Conservation (phyloP, 1,140 invertebrate genomes). For the Drosophila athabasca region DNA sequence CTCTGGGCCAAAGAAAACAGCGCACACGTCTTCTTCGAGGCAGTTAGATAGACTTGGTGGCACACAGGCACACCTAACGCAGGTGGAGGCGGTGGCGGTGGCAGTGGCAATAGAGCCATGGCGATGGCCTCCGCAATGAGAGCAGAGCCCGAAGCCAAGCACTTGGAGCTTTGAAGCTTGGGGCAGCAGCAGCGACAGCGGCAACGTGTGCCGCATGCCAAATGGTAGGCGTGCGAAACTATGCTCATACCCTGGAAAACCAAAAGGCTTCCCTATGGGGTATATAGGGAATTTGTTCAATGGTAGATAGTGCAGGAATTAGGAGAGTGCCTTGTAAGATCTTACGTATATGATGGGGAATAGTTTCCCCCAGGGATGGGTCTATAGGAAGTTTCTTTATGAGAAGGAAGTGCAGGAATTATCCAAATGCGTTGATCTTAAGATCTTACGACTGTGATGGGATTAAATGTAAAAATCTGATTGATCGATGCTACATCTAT, state of each 20-base stretch:
- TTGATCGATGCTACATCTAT: no score
- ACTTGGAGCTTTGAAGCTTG: no score
- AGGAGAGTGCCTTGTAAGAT: no score
- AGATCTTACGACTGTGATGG: no score
- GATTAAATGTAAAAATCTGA: no score
- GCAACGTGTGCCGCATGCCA: constrained; percentile 73
- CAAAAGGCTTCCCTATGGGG: not conserved
- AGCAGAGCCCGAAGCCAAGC: constrained; percentile 48
- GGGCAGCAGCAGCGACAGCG: constrained; percentile 11
- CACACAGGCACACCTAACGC: constrained; percentile 50
- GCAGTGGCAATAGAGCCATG: constrained; percentile 21
- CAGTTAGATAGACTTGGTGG: constrained; percentile 2
- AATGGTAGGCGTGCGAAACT: constrained; percentile 77
- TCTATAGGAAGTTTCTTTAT: no score
- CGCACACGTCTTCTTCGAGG: constrained; percentile 38
- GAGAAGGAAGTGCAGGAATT: no score
- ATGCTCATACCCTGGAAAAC: constrained; percentile 47
- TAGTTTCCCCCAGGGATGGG: no score
- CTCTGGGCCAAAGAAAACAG: constrained; percentile 27
- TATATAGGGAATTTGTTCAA: not conserved
- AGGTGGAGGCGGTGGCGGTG: constrained; percentile 35
- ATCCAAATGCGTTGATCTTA: no score
- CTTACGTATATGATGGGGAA: no score
- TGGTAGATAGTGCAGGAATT: no score
- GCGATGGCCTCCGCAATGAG: constrained; percentile 64